Base-by-base conservation (phyloP, 2,888 invertebrate genomes). In the Lithophane leautieri region DNA sequence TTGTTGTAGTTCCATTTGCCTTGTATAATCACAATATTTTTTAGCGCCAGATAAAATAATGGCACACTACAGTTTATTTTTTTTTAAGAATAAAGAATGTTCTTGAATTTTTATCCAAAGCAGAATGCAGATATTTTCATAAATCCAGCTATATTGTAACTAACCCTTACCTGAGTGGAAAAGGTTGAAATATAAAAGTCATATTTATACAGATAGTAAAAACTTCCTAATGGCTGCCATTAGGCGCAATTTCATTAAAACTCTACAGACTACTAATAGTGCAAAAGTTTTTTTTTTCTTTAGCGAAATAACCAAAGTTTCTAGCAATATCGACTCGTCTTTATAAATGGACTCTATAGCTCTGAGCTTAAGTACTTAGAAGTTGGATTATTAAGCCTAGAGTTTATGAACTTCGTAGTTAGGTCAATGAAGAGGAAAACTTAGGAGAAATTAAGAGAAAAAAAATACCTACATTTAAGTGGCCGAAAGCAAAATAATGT, bases 201-300 rank as follows among this genome's bases (percentile, higher is more conserved):
- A 16, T 47, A 54, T 58, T 60, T 83, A 67, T 52, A 73, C 42
- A 58, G 14, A 65, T 54, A 58, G 16, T 67, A 61, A 68, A 25
- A 70, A 54, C n/a, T 52, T 42, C 34, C 8, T 69, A 74, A 74
- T 58, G 14, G 56, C 42, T 11, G n/a, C 70, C 52, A 68, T 78
- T 69, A 66, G 70, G 28, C 60, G 71, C 66, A 75, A 70, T 79
- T 82, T 82, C 66, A 83, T 72, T 82, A 74, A 83, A 83, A 62
- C 71, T 82, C 62, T 16, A 70, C 52, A 50, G 67, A 67, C 69
- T 75, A 71, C 65, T 65, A 54, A 68, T 61, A 72, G 70, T 42
- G 61, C 65, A 76, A 54, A 68, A 56, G 68, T 8, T 65, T 61
- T 78, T 34, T 34, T 67, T 76, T 76, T 73, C 71, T 72, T 66